These are phyloP conservation scores for Gymnorhina tibicen DNA, from an alignment of 2,113 vertebrate genomes.

Conservation along the genomic window DNA sequence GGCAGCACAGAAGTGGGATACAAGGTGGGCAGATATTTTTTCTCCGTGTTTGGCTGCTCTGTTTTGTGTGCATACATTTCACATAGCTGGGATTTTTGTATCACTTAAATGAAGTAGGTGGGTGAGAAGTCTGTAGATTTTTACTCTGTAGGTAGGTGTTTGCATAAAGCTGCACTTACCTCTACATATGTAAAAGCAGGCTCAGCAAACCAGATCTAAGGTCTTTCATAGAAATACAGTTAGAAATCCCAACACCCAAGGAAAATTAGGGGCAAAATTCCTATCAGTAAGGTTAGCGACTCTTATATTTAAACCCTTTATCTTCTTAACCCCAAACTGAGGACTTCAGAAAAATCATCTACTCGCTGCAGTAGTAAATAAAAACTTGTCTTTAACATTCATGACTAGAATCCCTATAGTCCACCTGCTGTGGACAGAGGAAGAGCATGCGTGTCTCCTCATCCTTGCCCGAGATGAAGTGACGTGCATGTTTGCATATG, in stretches of 20 bases:
- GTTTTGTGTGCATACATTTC: neutral
- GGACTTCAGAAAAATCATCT: neutral
- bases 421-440: neutral
- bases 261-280: neutral
- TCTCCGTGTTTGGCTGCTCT: neutral
- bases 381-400: neutral
- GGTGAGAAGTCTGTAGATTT: neutral
- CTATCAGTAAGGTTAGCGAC: neutral
- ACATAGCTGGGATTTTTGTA: conserved; percentile 9
- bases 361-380: neutral
- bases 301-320: neutral
- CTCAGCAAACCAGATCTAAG: neutral
- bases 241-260: neutral
- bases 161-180: neutral
- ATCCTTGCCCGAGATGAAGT: neutral
- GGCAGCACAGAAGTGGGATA: neutral
- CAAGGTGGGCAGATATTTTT: neutral
- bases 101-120: neutral
- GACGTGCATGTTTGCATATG: neutral
- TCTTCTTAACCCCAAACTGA: neutral
- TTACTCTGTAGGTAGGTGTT: neutral
- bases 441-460: neutral
- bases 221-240: neutral
- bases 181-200: neutral
- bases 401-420: neutral